These are phyloP conservation scores for Anniella stebbinsi DNA, from an alignment of 2,797 vertebrate genomes.

Conservation along the genomic window DNA sequence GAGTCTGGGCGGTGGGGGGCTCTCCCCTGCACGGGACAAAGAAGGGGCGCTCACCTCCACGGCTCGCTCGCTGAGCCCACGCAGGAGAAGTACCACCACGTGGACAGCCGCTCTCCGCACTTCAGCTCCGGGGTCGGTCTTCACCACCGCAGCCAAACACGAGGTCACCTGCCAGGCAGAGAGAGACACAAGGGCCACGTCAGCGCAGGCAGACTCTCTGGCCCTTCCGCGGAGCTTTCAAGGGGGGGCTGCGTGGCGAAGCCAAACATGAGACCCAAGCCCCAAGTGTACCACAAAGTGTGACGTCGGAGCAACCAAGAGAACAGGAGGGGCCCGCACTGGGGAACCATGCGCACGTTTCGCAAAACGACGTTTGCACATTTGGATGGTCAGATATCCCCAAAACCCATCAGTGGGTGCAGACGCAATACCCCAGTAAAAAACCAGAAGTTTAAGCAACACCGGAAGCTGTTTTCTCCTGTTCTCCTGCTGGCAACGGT, in stretches of 20 bases:
- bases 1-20: accelerated
- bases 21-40: neutral
- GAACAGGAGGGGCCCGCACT: too few relatives aligned
- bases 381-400: too few relatives aligned
- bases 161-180: slow-evolving; percentile 82
- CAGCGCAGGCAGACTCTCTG: accelerated
- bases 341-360: neutral
- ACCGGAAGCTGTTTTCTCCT: too few relatives aligned
- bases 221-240: neutral
- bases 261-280: neutral
- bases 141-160: slow-evolving; percentile 88
- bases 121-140: slow-evolving; percentile 85
- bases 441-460: neutral
- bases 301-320: neutral
- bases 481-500: neutral
- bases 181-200: neutral
- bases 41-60: slow-evolving; percentile 83
- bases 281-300: neutral
- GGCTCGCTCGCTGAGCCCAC: slow-evolving; percentile 88
- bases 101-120: slow-evolving; percentile 93
- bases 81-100: slow-evolving; percentile 87
- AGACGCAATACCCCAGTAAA: neutral
- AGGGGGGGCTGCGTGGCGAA: neutral
- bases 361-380: too few relatives aligned
- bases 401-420: too few relatives aligned